Conservation (phyloP, 2,888 invertebrate species). For the Limnephilus marmoratus region DNA sequence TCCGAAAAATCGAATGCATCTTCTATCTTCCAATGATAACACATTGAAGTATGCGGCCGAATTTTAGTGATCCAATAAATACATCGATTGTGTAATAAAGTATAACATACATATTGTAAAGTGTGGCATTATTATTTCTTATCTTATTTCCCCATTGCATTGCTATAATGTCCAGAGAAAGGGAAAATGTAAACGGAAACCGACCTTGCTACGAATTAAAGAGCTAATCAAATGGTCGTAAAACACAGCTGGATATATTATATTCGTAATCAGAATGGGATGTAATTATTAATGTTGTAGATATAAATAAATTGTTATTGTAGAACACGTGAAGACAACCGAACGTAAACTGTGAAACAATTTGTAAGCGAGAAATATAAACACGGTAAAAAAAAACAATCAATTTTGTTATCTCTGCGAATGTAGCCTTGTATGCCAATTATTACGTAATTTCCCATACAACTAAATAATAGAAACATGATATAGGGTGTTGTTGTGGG, state of each 20-base stretch:
- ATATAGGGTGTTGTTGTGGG: too few relatives aligned
- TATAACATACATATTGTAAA: not conserved
- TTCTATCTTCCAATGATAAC: too few relatives aligned
- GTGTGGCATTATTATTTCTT: not conserved
- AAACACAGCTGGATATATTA: conserved; percentile 9
- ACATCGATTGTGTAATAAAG: not conserved
- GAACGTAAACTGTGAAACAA: not conserved
- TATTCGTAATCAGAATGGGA: not conserved
- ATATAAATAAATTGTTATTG: not conserved
- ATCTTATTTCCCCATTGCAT: not conserved
- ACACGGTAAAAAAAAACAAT: not conserved
- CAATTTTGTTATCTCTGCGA: not conserved
- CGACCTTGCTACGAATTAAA: conserved; percentile 5
- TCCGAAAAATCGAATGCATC: too few relatives aligned
- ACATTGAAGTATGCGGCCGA: too few relatives aligned
- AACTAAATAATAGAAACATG: not conserved
- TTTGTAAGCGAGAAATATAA: not conserved
- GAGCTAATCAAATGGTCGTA: not conserved
- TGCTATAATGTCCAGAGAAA: not conserved
- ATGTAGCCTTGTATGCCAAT: not conserved
- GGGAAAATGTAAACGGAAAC: not conserved
- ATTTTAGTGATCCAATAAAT: not conserved
- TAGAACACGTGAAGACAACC: not conserved
- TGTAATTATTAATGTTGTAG: not conserved
- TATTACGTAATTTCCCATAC: not conserved